Percentiles rank a stretch among this genome's conserved stretches.
These are phyloP conservation scores for Ctenochaetus hawaiiensis DNA, from an alignment of 2,797 vertebrate species.

Conservation along the genomic window DNA sequence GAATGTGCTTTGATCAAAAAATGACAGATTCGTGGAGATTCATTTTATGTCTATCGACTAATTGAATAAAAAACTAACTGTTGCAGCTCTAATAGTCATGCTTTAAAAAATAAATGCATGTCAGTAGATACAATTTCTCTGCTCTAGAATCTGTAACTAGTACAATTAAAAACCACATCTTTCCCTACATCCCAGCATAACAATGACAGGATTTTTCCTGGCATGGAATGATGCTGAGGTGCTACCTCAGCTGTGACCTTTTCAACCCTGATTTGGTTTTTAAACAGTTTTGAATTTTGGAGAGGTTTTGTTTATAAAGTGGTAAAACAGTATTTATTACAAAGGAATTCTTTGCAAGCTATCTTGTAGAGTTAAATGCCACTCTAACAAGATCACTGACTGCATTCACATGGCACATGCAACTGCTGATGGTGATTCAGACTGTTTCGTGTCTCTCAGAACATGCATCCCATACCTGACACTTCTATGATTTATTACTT, in stretches of 20 bases:
- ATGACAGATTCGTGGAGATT: too few relatives aligned
- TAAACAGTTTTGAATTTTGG: neutral
- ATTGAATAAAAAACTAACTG: neutral
- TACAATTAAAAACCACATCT: slow-evolving; percentile 21
- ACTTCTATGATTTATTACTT: neutral
- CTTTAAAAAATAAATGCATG: slow-evolving; percentile 5
- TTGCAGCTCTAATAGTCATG: neutral
- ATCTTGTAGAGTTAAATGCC: neutral
- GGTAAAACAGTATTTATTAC: too few relatives aligned
- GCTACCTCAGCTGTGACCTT: slow-evolving; percentile 25
- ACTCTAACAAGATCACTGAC: slow-evolving; percentile 1
- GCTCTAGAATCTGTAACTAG: neutral
- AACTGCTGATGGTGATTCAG: neutral
- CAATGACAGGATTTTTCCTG: slow-evolving; percentile 30
- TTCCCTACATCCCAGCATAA: neutral
- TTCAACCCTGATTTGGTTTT: slow-evolving; percentile 18
- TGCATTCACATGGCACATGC: neutral
- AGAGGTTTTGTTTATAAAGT: neutral
- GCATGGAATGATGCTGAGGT: slow-evolving; percentile 6
- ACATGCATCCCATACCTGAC: neutral
- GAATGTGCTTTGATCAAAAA: neutral
- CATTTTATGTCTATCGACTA: neutral
- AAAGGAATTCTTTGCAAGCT: neutral
- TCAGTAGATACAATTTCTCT: neutral
- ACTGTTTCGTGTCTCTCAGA: neutral